These are phyloP conservation scores for Paracanthobrama guichenoti DNA, from an alignment of 2,113 vertebrate species.

Conservation along the genomic window DNA sequence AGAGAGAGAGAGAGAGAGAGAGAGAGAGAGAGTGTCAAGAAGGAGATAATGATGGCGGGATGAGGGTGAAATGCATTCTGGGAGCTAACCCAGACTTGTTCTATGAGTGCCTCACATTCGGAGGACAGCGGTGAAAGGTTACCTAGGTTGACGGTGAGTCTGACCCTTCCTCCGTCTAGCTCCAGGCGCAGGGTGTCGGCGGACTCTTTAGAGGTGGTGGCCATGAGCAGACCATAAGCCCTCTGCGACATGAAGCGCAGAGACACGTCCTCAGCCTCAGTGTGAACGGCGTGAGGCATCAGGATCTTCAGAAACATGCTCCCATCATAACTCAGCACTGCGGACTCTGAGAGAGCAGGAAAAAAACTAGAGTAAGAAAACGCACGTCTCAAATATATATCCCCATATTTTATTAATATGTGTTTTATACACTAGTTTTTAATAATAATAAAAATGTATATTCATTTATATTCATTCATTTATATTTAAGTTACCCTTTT, in stretches of 20 bases:
- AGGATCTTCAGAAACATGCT: constrained; percentile 95
- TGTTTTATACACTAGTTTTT: too few relatives aligned
- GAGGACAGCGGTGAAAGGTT: constrained; percentile 55
- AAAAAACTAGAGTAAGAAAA: background rate
- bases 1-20: constrained; percentile 2
- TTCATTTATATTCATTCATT: background rate
- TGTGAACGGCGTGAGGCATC: constrained; percentile 85
- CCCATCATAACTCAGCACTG: constrained; percentile 91
- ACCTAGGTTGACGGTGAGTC: constrained; percentile 96
- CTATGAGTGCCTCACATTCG: background rate
- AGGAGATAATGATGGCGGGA: constrained; percentile 8
- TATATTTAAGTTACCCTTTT: background rate
- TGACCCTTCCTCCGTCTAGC: constrained; percentile 90
- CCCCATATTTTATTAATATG: too few relatives aligned
- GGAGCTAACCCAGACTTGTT: background rate
- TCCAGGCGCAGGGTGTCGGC: constrained; percentile 93
- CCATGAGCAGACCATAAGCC: constrained; percentile 91
- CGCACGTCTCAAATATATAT: background rate
- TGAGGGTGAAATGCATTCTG: constrained; percentile 37
- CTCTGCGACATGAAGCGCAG: constrained; percentile 94
- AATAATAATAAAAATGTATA: too few relatives aligned
- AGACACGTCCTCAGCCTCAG: constrained; percentile 91
- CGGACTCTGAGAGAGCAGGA: constrained; percentile 78
- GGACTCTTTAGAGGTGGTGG: constrained; percentile 93
- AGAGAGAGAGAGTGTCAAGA: background rate